Evolutionary conservation across 2,888 invertebrate species (phyloP).

Genomic region (Spodoptera picta): DNA sequence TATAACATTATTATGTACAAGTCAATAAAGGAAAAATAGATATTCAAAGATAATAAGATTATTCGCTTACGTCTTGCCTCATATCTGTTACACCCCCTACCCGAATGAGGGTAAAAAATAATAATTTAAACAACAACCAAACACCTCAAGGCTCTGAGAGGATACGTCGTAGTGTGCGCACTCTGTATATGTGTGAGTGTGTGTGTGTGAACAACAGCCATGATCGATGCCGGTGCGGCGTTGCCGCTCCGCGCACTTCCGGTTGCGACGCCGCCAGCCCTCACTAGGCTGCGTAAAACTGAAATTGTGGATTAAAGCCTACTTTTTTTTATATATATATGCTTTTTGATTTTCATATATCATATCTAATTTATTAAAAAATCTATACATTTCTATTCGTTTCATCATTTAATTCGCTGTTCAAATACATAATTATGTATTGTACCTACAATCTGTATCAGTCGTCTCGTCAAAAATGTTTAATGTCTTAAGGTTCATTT

Average conservation of each 20-base stretch:
- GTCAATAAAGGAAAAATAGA: slow-evolving; percentile 1
- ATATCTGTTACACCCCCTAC: slow-evolving; percentile 41
- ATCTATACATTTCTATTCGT: too few species aligned
- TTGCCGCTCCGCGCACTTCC: slow-evolving; percentile 72
- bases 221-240: slow-evolving; percentile 90
- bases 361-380: not conserved
- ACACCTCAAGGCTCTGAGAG: slow-evolving; percentile 62
- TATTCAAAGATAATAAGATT: slow-evolving; percentile 11
- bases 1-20: too few species aligned
- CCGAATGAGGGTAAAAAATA: slow-evolving; percentile 51
- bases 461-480: too few species aligned
- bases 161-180: slow-evolving; percentile 29
- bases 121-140: slow-evolving; percentile 58
- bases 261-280: slow-evolving; percentile 75
- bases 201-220: slow-evolving; percentile 71
- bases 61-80: slow-evolving; percentile 35
- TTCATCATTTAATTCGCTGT: too few species aligned
- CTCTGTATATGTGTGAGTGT: slow-evolving; percentile 50
- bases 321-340: slow-evolving; percentile 52
- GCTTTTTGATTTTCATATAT: slow-evolving; percentile 15
- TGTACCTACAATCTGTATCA: too few species aligned
- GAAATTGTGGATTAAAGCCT: slow-evolving; percentile 68
- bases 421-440: too few species aligned
- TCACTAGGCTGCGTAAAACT: slow-evolving; percentile 68
- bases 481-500: too few species aligned